Evolutionary conservation across 2,113 vertebrate genomes (phyloP), one percentile per base, ranked within the genome.

Genomic region (Sebastes schlegelii): DNA sequence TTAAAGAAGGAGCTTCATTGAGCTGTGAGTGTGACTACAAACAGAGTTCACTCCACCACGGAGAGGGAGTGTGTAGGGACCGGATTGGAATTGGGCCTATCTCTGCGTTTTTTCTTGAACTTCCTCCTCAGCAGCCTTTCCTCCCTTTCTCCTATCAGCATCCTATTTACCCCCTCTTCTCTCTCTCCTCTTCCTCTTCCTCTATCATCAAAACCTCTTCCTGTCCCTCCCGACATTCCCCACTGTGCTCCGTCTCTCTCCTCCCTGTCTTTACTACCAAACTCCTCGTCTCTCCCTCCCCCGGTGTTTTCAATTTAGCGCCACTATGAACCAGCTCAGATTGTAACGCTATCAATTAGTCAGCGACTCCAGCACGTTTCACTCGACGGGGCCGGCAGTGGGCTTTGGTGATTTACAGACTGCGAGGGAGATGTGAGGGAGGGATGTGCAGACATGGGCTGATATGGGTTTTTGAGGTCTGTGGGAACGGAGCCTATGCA

Each of bases 261-360:
- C 70, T 89, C 70, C 80, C 70, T 74, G 62, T 78, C 66, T 88
- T 88, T 85, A 81, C 80, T 84, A 74, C 74, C 82, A 71, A 77
- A 86, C 79, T 80, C 79, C 77, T 71, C 60, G 74, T 72, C 82
- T 86, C 86, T 90, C 93, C 91, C 91, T 91, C 90, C 86, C 74
- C 88, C 34, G 88, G 76, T 95, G 93, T 91, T 93, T 94, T 90
- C 88, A 93, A 93, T 95, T 94, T 92, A 91, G 89, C 23, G 11
- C 78, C 79, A 80, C 85, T 82, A 86, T 90, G 85, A 91, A 89
- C 86, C 80, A 82, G 90, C 91, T 91, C 90, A 83, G 77, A 91
- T 92, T 92, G 92, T 89, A 91, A 86, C 86, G 84, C 87, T 91
- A 94, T 95, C 92, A 95, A 94, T 95, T 95, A 95, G 94, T 91